These are phyloP conservation scores for Danio jaintianensis DNA, from an alignment of 2,797 vertebrate genomes.

Conservation along the genomic window DNA sequence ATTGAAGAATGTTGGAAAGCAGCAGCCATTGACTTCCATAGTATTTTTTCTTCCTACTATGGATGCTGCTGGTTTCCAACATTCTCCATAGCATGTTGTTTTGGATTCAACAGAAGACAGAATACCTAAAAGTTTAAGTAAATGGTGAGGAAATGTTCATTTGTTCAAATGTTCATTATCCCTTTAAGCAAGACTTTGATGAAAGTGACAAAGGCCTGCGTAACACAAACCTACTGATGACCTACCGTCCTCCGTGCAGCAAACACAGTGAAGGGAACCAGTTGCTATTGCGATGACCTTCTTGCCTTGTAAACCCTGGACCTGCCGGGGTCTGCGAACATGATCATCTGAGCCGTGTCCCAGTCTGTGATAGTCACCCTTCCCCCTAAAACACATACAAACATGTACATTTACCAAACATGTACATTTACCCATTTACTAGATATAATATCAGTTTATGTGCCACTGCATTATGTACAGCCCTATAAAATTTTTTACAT, in stretches of 20 bases:
- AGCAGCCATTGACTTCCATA: no score
- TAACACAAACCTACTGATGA: neutral
- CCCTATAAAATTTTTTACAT: no score
- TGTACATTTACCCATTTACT: neutral
- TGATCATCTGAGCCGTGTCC: constrained; percentile 98
- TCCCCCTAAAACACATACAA: constrained; percentile 84
- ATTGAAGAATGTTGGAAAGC: no score
- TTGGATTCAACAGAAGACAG: no score
- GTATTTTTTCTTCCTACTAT: no score
- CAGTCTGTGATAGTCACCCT: constrained; percentile 96
- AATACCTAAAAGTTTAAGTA: no score
- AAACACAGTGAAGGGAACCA: constrained; percentile 96
- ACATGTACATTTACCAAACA: neutral
- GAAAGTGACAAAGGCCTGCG: neutral
- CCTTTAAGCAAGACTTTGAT: neutral
- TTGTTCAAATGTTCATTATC: no score
- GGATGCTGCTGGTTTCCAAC: no score
- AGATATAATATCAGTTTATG: constrained; percentile 1
- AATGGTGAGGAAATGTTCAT: no score
- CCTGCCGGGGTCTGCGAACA: constrained; percentile 93
- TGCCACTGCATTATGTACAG: no score
- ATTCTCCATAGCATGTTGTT: no score
- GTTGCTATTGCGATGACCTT: constrained; percentile 99
- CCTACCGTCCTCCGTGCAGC: constrained; percentile 97
- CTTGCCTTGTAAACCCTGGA: constrained; percentile 97